Evolutionary conservation across 2,888 invertebrate species (phyloP), one percentile per base, ranked within the genome.

Genomic region (Oithona nana): DNA sequence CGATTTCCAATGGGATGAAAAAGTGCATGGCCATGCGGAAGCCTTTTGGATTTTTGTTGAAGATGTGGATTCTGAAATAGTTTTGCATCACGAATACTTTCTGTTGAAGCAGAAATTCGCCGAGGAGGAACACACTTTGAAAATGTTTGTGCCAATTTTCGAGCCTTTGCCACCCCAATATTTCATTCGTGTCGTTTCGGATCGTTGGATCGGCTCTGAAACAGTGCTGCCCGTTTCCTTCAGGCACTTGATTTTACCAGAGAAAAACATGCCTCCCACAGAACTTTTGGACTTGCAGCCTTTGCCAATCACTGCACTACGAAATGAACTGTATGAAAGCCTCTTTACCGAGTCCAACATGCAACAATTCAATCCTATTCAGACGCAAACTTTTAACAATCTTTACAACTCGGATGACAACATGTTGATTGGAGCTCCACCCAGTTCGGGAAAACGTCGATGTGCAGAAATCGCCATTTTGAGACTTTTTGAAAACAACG

Each of bases 1-100:
- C 0, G 97, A 99, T 75, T 98, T 98, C 74, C 90, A 95, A 70
- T 98, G 98, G 98, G 97, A 98, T 68, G 95, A 95, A 66, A 95
- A 94, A 75, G 78, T 87, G 28, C 81, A 81, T 69, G 83, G 83
- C 29, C 78, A 78, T 63, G 77, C 83, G 2, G 76, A 78, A 68
- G 79, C 79, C 0, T 81, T 81, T 71, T 81, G 80, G 80, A 79
- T 80, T 63, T 72, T 80, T 62, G 78, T 80, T 22, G 79, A 79
- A 68, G 80, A 80, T 69, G 79, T 80, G 13, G 79, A 80, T 70
- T 75, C 78, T 65, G 80, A 80, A 68, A 72, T 75, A 1, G 76
- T 98, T 66, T 79, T 99, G 8, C 98, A 98, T 73, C 90, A 97
- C 73, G 94, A 95, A 73, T 88, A 84, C 73, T 94, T 94, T 75